Base-by-base conservation (phyloP, 2,797 vertebrate species). In the Scarus forsteni region DNA sequence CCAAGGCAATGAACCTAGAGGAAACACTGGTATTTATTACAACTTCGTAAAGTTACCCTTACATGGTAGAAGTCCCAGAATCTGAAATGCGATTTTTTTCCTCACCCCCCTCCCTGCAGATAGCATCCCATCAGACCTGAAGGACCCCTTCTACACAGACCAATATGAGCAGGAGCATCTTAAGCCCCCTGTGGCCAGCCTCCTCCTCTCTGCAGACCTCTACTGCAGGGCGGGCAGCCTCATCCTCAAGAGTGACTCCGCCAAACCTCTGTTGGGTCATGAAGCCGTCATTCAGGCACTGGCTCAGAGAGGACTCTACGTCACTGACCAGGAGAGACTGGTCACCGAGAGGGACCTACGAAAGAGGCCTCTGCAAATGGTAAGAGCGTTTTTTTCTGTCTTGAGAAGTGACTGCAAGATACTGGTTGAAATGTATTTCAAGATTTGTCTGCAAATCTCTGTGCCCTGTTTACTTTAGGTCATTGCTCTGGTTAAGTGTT, bases 141-240 rank as follows among this genome's bases (percentile, higher is more conserved):
- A 90, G 81, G 97, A 99, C 45, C 98, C 98, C 0, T 99, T 98
- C 92, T 99, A 99, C 90, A 98, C 94, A 3, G 98, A 99, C 90
- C 98, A 99, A 90, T 99, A 99, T 66, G 97, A 99, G 56, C 98
- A 99, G 88, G 98, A 99, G 90, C 98, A 99, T 89, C 95, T 99
- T 79, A 99, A 99, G 81, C 98, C 98, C 3, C 97, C 97, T 0
- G 94, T 99, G 77, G 93, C 93, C 56, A 96, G 94, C 81, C 94
- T 98, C 87, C 96, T 99, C 64, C 94, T 99, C 14, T 99, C 98
- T 1, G 96, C 97, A 0, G 97, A 99, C 78, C 95, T 99, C 62
- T 99, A 99, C 93, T 97, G 97, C 86, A 94, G 96, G 51, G 97
- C 98, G 3, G 96, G 96, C 51, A 96, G 96, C 88, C 95, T 98